Conservation (phyloP, 2,797 vertebrate genomes). For the Tinamus major region DNA sequence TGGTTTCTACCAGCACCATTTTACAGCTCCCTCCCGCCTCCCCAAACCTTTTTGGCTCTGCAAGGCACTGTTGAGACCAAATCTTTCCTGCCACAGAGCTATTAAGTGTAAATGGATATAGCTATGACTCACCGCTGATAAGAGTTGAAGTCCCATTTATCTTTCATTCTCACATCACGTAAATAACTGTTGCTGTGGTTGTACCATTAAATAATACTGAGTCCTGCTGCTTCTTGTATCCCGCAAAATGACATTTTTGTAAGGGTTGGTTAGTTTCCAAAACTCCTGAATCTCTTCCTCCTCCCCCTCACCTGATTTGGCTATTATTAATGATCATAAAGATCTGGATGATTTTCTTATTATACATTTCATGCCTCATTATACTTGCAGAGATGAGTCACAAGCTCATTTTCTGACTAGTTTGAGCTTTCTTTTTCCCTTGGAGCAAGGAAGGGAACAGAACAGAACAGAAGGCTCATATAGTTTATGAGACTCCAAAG, state of each 20-base stretch:
- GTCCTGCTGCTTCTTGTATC: background rate
- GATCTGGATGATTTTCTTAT: background rate
- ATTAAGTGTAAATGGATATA: background rate
- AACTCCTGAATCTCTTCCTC: background rate
- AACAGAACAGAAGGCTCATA: background rate
- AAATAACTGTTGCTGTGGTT: background rate
- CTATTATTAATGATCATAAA: background rate
- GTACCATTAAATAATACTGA: background rate
- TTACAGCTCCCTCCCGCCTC: fast-evolving
- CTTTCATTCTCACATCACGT: background rate
- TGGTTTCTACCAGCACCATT: background rate
- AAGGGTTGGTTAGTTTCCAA: background rate
- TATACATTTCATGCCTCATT: background rate
- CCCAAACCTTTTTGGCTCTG: background rate
- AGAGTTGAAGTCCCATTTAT: background rate
- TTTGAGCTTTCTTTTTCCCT: background rate
- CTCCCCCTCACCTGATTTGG: background rate
- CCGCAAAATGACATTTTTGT: background rate
- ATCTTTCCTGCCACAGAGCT: background rate
- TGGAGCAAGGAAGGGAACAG: background rate
- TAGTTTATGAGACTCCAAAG: background rate
- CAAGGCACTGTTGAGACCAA: background rate
- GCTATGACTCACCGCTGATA: background rate
- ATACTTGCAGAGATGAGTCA: background rate
- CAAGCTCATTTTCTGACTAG: background rate